Evolutionary conservation across 2,888 invertebrate genomes (phyloP).

Genomic region (Ctenicera cuprea): DNA sequence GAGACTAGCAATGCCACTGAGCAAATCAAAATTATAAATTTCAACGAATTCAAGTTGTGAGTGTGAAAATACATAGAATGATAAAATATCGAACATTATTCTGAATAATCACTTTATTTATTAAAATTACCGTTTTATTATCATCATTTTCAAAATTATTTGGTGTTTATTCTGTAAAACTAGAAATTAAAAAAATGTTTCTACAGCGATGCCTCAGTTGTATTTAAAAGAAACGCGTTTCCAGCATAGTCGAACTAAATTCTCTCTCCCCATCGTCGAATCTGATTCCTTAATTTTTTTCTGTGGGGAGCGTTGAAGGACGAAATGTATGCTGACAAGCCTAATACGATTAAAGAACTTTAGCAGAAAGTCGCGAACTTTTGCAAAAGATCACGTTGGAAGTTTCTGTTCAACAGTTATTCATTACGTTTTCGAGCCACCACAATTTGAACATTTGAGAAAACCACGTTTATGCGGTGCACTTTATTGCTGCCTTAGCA

Average conservation of each 20-base stretch:
- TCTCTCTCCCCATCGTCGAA: background rate
- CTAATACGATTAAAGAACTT: constrained; percentile 49
- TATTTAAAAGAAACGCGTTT: background rate
- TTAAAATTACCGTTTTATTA: too few species aligned
- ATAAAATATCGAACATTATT: too few species aligned
- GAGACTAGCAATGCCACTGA: too few species aligned
- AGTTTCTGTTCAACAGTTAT: constrained; percentile 34
- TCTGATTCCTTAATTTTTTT: constrained; percentile 31
- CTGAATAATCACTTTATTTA: too few species aligned
- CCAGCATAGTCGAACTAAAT: background rate
- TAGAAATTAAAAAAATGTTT: too few species aligned
- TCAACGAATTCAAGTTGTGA: too few species aligned
- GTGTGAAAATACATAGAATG: too few species aligned
- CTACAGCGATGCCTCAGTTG: too few species aligned
- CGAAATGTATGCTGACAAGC: constrained; percentile 38
- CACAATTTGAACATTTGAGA: background rate
- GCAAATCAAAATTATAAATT: too few species aligned
- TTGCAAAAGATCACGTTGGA: constrained; percentile 46
- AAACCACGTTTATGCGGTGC: background rate
- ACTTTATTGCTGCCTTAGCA: background rate
- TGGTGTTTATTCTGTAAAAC: too few species aligned
- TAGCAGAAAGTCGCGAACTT: constrained; percentile 45
- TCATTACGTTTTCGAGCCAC: constrained; percentile 26
- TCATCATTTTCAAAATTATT: too few species aligned
- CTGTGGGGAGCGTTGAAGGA: constrained; percentile 34